phyloP scores from a whole-genome alignment of 2,888 invertebrate genomes.

The Harpalus rufipes region DNA sequence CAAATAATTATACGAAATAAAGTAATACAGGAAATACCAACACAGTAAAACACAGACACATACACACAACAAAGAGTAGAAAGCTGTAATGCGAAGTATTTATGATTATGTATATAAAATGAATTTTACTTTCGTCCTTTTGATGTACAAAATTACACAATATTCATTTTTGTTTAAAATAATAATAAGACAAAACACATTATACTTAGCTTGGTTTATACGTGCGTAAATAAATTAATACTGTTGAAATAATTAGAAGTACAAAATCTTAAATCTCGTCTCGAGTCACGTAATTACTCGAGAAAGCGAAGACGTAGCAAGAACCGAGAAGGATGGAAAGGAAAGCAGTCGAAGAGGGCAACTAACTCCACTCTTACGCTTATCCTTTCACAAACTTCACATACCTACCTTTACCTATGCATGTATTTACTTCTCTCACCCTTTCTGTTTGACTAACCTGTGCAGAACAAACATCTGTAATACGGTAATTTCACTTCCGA shows the following conservation, averaged over 20 bases:
- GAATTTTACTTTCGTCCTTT: not conserved
- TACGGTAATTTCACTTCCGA: slow-evolving; percentile 36
- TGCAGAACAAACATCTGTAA: slow-evolving; percentile 52
- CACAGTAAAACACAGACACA: too few species aligned
- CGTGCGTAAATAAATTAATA: slow-evolving; percentile 20
- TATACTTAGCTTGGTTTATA: not conserved
- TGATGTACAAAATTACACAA: not conserved
- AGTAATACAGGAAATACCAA: too few species aligned
- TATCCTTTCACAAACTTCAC: slow-evolving; percentile 55
- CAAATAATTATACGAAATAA: too few species aligned
- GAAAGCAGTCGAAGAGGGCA: slow-evolving; percentile 16
- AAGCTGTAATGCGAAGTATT: not conserved
- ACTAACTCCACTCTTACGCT: slow-evolving; percentile 41
- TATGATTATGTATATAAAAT: not conserved
- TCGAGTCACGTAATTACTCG: slow-evolving; percentile 17
- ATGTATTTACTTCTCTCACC: slow-evolving; percentile 55
- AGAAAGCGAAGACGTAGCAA: not conserved
- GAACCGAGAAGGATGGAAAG: not conserved
- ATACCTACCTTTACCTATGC: slow-evolving; percentile 16
- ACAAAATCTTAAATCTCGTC: slow-evolving; percentile 21
- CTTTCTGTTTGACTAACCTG: slow-evolving; percentile 55
- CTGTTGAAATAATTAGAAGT: slow-evolving; percentile 25
- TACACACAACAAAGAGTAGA: too few species aligned
- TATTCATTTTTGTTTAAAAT: not conserved
- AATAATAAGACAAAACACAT: not conserved